phyloP scores from a whole-genome alignment of 2,113 vertebrate genomes.

The Tyto alba region DNA sequence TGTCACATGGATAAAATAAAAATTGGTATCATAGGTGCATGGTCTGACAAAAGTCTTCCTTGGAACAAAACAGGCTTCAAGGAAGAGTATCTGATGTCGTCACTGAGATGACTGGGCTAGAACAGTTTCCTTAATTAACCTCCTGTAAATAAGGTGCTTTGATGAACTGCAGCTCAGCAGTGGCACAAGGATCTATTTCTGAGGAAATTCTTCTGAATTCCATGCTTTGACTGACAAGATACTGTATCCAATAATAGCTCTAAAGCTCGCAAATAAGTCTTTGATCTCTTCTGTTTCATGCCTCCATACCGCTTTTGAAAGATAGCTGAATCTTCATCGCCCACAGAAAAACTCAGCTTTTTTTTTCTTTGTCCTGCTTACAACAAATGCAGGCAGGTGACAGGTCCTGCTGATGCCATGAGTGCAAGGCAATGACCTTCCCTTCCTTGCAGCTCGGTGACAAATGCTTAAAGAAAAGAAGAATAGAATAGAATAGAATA shows the following conservation, averaged over 20 bases:
- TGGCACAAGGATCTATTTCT: background rate
- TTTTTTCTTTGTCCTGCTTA: background rate
- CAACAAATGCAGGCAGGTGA: background rate
- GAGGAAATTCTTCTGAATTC: background rate
- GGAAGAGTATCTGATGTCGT: background rate
- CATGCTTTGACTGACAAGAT: background rate
- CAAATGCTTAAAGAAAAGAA: too few relatives aligned
- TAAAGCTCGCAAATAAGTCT: background rate
- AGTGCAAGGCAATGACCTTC: background rate
- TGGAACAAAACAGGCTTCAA: conserved; percentile 1
- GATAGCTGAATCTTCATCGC: background rate
- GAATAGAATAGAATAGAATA: background rate
- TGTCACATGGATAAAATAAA: background rate
- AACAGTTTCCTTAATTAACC: conserved; percentile 4
- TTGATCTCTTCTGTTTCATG: conserved; percentile 28
- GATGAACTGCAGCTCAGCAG: background rate
- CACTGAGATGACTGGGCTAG: background rate
- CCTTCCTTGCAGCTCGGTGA: background rate
- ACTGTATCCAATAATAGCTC: conserved; percentile 9
- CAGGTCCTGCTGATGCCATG: background rate
- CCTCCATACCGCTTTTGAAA: background rate
- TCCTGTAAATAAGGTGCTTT: background rate
- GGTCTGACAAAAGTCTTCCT: background rate
- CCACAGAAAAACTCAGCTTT: background rate
- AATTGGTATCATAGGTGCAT: rapidly evolving